phyloP scores from a whole-genome alignment of 1,140 invertebrate species.

The Dendrolimus punctatus region DNA sequence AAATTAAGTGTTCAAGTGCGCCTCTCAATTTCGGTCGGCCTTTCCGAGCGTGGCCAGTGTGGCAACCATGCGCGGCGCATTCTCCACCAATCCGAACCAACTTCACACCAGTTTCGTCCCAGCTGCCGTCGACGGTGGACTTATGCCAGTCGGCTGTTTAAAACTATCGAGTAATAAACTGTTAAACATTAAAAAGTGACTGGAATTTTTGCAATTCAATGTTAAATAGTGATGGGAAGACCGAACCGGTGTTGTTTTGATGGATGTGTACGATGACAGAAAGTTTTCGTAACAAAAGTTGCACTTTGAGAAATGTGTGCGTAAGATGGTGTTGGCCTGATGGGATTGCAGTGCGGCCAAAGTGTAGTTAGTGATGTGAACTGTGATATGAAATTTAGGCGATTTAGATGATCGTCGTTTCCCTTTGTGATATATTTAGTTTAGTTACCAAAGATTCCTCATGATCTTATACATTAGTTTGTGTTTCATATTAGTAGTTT shows the following conservation, averaged over 20 bases:
- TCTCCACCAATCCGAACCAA: constrained; percentile 58
- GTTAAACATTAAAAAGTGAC: constrained; percentile 52
- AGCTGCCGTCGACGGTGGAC: constrained; percentile 34
- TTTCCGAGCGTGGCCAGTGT: constrained; percentile 46
- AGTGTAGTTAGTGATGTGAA: constrained; percentile 63
- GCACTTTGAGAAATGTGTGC: constrained; percentile 23
- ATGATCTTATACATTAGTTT: constrained; percentile 71
- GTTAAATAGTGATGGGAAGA: constrained; percentile 49
- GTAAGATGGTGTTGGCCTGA: constrained; percentile 59
- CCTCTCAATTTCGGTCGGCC: constrained; percentile 37
- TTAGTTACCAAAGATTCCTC: constrained; percentile 70
- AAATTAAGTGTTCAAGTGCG: constrained; percentile 20
- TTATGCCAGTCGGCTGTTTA: constrained; percentile 26
- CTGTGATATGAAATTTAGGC: constrained; percentile 63
- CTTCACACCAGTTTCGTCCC: constrained; percentile 61
- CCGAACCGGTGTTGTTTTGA: constrained; percentile 51
- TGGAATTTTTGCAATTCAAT: constrained; percentile 34
- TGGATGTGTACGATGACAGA: constrained; percentile 58
- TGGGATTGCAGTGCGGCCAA: constrained; percentile 63
- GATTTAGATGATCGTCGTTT: constrained; percentile 63
- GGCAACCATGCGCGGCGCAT: constrained; percentile 66
- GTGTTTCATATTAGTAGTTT: constrained; percentile 70
- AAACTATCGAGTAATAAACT: constrained; percentile 58
- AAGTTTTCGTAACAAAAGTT: constrained; percentile 45
- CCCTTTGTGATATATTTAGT: constrained; percentile 63